These are phyloP conservation scores for Synanthedon formicaeformis DNA, from an alignment of 2,888 invertebrate genomes.

Conservation along the genomic window DNA sequence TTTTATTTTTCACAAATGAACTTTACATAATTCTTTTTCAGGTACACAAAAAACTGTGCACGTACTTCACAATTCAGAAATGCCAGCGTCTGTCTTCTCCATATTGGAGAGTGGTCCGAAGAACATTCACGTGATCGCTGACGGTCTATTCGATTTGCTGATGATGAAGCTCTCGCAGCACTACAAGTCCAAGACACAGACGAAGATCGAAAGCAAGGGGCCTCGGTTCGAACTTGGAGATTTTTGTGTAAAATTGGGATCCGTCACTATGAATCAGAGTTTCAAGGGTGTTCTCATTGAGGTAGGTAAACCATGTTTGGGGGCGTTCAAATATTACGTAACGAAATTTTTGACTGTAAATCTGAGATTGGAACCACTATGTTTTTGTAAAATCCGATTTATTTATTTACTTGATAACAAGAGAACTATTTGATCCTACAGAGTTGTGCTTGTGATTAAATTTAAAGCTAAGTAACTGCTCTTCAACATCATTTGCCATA, in stretches of 20 bases:
- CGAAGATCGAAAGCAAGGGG: slow-evolving; percentile 90
- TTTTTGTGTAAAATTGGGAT: slow-evolving; percentile 93
- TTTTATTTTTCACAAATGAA: too few relatives aligned
- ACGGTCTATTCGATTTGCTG: slow-evolving; percentile 89
- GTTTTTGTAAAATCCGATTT: too few relatives aligned
- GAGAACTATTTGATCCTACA: too few relatives aligned
- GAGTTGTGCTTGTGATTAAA: too few relatives aligned
- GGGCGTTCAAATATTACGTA: too few relatives aligned
- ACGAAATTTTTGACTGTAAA: too few relatives aligned
- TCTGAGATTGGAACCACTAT: too few relatives aligned
- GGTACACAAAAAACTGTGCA: slow-evolving; percentile 87
- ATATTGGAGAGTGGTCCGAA: slow-evolving; percentile 89
- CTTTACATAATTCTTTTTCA: slow-evolving; percentile 19
- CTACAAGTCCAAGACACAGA: slow-evolving; percentile 90
- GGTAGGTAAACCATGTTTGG: slow-evolving; percentile 73
- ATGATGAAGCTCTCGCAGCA: slow-evolving; percentile 90
- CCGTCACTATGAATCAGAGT: slow-evolving; percentile 90
- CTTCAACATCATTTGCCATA: too few relatives aligned
- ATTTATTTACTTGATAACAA: too few relatives aligned
- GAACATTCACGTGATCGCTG: slow-evolving; percentile 89
- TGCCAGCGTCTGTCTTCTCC: slow-evolving; percentile 94
- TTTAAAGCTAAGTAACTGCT: too few relatives aligned
- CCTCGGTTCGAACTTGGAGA: slow-evolving; percentile 89
- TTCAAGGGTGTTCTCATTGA: slow-evolving; percentile 95
- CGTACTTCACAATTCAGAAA: slow-evolving; percentile 95